phyloP scores from a whole-genome alignment of 2,888 invertebrate genomes.

The Masnerella sp. region DNA sequence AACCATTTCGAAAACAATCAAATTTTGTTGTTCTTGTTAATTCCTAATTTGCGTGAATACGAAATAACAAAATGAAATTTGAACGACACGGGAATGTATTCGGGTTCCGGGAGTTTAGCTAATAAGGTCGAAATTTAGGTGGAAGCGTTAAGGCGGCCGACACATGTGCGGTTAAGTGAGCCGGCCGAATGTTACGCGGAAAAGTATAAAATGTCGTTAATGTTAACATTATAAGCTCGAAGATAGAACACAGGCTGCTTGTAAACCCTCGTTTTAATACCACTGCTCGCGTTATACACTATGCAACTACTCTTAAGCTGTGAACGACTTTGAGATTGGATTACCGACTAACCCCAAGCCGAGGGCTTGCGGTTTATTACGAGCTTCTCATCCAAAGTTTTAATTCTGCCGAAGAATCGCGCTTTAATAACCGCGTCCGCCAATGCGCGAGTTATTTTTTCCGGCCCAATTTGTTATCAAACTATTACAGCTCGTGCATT shows the following conservation, averaged over 20 bases:
- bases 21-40: too few relatives aligned
- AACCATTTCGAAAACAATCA: too few relatives aligned
- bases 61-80: constrained; percentile 6
- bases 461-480: constrained; percentile 41
- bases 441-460: constrained; percentile 48
- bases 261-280: constrained; percentile 53
- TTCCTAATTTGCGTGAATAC: too few relatives aligned
- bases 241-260: constrained; percentile 44
- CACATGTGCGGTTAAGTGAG: constrained; percentile 29
- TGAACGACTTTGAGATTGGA: constrained; percentile 54
- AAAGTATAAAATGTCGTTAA: constrained; percentile 48
- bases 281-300: constrained; percentile 46
- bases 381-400: constrained; percentile 53
- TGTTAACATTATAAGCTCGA: constrained; percentile 49
- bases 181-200: constrained; percentile 32
- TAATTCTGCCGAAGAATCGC: constrained; percentile 50
- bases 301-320: constrained; percentile 49
- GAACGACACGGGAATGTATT: constrained; percentile 16
- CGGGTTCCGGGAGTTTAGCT: background rate
- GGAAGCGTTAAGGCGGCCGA: constrained; percentile 24
- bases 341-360: constrained; percentile 45
- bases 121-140: constrained; percentile 28
- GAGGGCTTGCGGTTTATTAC: constrained; percentile 50
- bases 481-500: constrained; percentile 44
- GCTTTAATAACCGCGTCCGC: constrained; percentile 37